These are phyloP conservation scores for Balanococcus diminutus DNA, from an alignment of 2,888 invertebrate species.

Conservation along the genomic window DNA sequence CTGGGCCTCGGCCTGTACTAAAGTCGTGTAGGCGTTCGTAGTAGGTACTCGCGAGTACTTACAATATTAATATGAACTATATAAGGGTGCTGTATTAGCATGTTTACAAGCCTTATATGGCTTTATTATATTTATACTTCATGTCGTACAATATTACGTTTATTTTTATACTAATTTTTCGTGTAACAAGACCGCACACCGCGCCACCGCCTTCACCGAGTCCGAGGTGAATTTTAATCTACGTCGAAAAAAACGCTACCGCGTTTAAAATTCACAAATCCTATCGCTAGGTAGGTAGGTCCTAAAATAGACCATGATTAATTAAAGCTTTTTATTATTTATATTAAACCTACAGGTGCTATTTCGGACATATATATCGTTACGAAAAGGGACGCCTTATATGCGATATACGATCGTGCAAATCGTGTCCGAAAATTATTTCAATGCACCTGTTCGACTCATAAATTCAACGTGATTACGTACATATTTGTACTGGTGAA, in stretches of 20 bases:
- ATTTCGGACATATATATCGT: neutral
- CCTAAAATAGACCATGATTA: neutral
- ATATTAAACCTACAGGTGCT: neutral
- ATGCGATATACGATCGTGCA: neutral
- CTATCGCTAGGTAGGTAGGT: neutral
- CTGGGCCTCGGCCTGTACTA: neutral
- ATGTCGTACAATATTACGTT: neutral
- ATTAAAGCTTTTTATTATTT: neutral
- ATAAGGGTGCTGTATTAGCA: neutral
- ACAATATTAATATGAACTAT: neutral
- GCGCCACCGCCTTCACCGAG: too few relatives aligned
- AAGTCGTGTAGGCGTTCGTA: neutral
- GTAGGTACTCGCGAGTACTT: neutral
- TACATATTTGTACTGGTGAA: neutral
- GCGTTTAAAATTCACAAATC: neutral
- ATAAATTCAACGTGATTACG: neutral
- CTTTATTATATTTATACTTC: neutral
- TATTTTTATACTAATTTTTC: constrained; percentile 16
- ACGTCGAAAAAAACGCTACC: neutral
- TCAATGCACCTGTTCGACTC: neutral
- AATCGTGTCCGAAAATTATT: neutral
- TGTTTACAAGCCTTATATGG: constrained; percentile 34
- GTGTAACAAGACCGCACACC: constrained; percentile 8
- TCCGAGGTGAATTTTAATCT: neutral
- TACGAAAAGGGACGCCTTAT: neutral